phyloP scores from a whole-genome alignment of 2,113 vertebrate genomes.

The Nettapus auritus region DNA sequence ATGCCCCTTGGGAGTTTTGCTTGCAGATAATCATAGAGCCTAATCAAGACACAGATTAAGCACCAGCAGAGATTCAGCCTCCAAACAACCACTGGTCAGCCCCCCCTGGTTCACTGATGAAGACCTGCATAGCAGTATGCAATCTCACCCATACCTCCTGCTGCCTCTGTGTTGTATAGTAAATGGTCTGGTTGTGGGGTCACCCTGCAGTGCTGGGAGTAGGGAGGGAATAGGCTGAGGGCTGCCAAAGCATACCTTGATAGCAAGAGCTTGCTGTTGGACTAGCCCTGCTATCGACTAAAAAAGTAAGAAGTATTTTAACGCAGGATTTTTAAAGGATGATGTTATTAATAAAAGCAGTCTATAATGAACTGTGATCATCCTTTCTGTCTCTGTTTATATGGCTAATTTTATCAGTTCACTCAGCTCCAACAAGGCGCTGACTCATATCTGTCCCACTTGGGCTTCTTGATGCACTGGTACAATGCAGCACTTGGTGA shows the following conservation, averaged over 20 bases:
- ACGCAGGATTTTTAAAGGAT: background rate
- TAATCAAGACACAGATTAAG: background rate
- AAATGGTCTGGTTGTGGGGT: background rate
- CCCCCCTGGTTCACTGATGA: background rate
- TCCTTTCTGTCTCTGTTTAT: background rate
- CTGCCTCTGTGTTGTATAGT: background rate
- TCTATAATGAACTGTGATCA: background rate
- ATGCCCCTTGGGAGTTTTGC: background rate
- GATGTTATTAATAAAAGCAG: background rate
- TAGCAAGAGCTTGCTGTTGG: background rate
- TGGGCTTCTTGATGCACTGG: background rate
- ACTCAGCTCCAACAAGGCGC: background rate
- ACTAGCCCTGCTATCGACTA: background rate
- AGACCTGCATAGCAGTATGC: accelerated
- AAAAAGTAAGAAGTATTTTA: background rate
- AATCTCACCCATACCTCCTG: background rate
- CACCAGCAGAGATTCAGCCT: background rate
- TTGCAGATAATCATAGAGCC: background rate
- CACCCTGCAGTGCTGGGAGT: background rate
- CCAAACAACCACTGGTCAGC: background rate
- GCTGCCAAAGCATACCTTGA: no score
- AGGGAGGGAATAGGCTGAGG: background rate
- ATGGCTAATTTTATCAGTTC: background rate
- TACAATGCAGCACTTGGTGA: background rate
- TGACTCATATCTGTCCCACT: background rate